These are phyloP conservation scores for Solea senegalensis DNA, from an alignment of 2,113 vertebrate species.

Conservation along the genomic window DNA sequence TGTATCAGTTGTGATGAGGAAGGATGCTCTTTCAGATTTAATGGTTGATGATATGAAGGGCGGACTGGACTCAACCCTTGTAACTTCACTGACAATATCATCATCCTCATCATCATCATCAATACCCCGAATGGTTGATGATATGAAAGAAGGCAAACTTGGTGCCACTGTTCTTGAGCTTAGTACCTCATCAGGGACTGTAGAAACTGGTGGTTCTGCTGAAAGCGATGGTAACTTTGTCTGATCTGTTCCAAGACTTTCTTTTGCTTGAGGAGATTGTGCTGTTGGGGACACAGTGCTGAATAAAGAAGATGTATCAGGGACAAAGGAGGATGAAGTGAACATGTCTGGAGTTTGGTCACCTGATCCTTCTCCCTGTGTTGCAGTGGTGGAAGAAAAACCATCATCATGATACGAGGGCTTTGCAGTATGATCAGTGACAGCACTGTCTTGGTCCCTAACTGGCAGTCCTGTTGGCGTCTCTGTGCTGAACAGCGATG, in stretches of 20 bases:
- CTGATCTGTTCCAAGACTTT: background rate
- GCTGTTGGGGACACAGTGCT: constrained; percentile 18
- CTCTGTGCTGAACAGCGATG: constrained; percentile 28
- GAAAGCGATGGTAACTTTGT: background rate
- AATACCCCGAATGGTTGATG: too few species aligned
- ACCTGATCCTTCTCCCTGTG: background rate
- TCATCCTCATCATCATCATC: too few species aligned
- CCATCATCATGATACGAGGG: background rate
- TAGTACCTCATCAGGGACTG: background rate
- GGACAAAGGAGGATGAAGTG: background rate
- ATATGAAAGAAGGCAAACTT: too few species aligned
- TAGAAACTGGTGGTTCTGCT: background rate
- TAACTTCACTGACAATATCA: background rate
- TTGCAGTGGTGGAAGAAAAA: accelerated
- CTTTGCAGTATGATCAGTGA: background rate
- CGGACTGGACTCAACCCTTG: background rate
- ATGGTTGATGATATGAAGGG: background rate
- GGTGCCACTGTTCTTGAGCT: background rate
- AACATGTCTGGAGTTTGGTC: background rate
- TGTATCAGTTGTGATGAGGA: background rate
- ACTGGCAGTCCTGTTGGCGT: constrained; percentile 5
- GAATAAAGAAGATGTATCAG: accelerated
- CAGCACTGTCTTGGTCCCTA: background rate
- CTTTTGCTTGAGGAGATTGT: background rate
- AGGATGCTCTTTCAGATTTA: accelerated